These are phyloP conservation scores for Drosophila kohkoa DNA, from an alignment of 1,140 invertebrate species.

Conservation along the genomic window DNA sequence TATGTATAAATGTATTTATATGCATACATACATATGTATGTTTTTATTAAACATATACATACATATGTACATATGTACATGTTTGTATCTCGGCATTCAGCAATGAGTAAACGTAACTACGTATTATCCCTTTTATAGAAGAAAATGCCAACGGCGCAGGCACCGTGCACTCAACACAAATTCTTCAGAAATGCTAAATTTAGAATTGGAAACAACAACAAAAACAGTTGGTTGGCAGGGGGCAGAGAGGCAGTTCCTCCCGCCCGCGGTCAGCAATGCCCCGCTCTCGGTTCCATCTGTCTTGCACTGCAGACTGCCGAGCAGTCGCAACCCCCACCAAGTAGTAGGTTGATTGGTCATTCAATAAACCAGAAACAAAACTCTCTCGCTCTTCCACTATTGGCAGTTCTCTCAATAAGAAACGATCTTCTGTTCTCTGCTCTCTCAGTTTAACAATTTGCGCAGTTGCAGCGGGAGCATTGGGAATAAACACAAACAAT, in stretches of 20 bases:
- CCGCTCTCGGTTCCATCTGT: background rate
- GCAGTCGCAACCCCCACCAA: conserved; percentile 42
- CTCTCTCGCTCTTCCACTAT: conserved; percentile 33
- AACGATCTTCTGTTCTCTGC: conserved; percentile 8
- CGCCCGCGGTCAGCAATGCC: conserved; percentile 24
- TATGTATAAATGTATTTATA: background rate
- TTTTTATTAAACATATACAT: background rate
- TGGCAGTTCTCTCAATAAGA: background rate
- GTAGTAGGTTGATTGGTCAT: conserved; percentile 84
- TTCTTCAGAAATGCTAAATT: conserved; percentile 81
- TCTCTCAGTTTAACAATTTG: conserved; percentile 64
- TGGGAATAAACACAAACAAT: conserved; percentile 35
- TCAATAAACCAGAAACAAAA: conserved; percentile 50
- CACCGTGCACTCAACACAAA: conserved; percentile 52
- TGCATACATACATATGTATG: background rate
- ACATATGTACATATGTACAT: background rate
- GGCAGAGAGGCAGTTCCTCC: conserved; percentile 40
- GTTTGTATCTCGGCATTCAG: conserved; percentile 7
- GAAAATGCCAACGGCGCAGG: conserved; percentile 76
- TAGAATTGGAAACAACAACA: conserved; percentile 54
- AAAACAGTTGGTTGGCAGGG: conserved; percentile 8
- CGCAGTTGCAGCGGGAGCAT: conserved; percentile 71
- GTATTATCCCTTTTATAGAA: conserved; percentile 80
- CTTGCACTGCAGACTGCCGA: conserved; percentile 12
- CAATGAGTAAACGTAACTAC: conserved; percentile 50